A percentile compares a stretch with the other conserved stretches of the same genome.
Conservation (phyloP, 2,113 vertebrate genomes). For the Malurus melanocephalus region DNA sequence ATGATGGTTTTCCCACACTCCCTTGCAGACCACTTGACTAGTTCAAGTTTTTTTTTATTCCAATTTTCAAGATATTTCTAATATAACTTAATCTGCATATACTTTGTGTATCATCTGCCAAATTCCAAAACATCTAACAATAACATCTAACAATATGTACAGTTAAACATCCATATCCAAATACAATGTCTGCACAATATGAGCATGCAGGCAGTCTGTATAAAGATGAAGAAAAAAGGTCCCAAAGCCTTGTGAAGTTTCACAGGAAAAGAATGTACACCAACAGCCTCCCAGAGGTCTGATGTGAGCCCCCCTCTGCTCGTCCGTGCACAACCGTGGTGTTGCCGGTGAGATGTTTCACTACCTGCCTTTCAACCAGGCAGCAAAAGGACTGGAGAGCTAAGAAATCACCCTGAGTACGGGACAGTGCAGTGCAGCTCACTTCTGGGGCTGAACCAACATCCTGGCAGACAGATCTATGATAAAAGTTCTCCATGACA, state of each 20-base stretch:
- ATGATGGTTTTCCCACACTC: constrained; percentile 1
- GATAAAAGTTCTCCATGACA: background rate
- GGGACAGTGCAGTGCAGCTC: background rate
- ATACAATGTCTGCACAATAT: constrained; percentile 1
- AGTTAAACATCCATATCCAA: constrained; percentile 39
- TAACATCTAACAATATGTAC: background rate
- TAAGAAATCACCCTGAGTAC: background rate
- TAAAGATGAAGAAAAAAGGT: constrained; percentile 55
- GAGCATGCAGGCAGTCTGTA: constrained; percentile 43
- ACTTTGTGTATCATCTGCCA: constrained; percentile 32
- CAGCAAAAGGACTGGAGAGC: background rate
- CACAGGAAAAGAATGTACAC: constrained; percentile 46
- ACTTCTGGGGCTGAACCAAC: background rate
- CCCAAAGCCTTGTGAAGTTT: constrained; percentile 54
- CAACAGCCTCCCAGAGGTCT: background rate
- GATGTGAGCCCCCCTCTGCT: background rate
- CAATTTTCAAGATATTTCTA: constrained; percentile 18
- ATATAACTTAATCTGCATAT: constrained; percentile 57
- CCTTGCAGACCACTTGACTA: background rate
- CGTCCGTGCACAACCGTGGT: background rate
- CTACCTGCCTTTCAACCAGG: background rate
- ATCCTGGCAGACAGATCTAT: background rate
- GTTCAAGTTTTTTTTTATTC: constrained; percentile 29
- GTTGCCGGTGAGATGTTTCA: background rate
- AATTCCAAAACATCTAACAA: background rate